Percentiles rank a stretch among this genome's conserved stretches.
Evolutionary conservation across 2,888 invertebrate genomes (phyloP).

Genomic region (Alloscopus bannaensis): DNA sequence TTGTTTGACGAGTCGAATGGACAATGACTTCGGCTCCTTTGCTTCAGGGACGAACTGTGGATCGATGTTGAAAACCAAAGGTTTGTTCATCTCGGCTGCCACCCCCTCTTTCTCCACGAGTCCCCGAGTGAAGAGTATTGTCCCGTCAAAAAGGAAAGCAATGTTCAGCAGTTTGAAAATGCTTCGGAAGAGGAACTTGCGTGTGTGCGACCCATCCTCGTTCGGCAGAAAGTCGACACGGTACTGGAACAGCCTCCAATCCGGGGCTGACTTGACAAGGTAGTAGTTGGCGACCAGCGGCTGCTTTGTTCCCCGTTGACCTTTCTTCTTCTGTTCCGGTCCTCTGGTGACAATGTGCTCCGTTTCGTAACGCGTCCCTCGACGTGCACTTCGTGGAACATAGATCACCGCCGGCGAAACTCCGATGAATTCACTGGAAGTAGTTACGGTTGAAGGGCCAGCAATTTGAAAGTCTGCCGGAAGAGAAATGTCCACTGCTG

Average conservation of each 20-base stretch:
- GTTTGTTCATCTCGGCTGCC: neutral
- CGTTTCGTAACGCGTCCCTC: neutral
- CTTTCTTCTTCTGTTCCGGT: neutral
- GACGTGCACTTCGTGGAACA: slow-evolving; percentile 1
- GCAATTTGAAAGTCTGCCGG: neutral
- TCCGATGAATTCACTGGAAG: neutral
- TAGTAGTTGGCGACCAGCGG: slow-evolving; percentile 10
- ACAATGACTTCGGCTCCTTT: neutral
- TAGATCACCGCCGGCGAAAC: no score
- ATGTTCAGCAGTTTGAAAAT: neutral
- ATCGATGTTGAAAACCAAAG: neutral
- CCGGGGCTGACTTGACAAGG: neutral
- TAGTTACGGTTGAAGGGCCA: no score
- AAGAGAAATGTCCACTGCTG: neutral
- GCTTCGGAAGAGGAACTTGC: neutral
- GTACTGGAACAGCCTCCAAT: slow-evolving; percentile 26
- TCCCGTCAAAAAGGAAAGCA: slow-evolving; percentile 36
- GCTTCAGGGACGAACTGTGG: neutral
- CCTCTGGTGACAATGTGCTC: neutral
- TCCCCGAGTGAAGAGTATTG: slow-evolving; percentile 11
- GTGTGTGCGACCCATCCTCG: neutral
- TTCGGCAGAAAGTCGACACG: neutral
- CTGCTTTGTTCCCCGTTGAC: neutral
- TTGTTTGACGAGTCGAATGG: neutral
- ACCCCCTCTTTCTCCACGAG: neutral